Evolutionary conservation across 2,797 vertebrate species (phyloP).

Genomic region (Aulostomus chinensis): DNA sequence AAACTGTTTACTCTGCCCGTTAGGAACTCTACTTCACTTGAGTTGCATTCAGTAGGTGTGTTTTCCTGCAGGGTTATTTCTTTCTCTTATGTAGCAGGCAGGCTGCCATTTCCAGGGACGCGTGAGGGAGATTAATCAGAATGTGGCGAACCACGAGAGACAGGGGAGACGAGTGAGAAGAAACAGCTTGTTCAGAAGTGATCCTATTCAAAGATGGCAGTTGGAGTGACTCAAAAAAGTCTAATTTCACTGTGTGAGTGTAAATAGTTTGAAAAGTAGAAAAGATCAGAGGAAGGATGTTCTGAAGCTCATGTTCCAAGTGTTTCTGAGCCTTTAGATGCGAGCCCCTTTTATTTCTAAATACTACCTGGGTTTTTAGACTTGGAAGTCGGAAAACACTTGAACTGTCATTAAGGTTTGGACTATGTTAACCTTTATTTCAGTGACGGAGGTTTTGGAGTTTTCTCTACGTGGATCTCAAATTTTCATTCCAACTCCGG

Average conservation of each 20-base stretch:
- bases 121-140: conserved; percentile 39
- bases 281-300: conserved; percentile 31
- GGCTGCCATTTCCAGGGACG: conserved; percentile 20
- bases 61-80: conserved; percentile 37
- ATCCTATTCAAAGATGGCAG: conserved; percentile 32
- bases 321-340: too few species aligned
- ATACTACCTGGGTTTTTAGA: too few species aligned
- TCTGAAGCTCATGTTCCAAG: neutral
- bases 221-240: conserved; percentile 19
- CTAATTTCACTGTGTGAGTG: conserved; percentile 7
- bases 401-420: too few species aligned
- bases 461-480: too few species aligned
- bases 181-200: conserved; percentile 24
- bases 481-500: too few species aligned
- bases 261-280: conserved; percentile 12
- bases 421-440: too few species aligned
- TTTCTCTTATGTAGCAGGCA: conserved; percentile 15
- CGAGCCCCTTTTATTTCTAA: too few species aligned
- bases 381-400: too few species aligned
- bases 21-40: too few species aligned
- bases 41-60: conserved; percentile 34
- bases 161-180: neutral
- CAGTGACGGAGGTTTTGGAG: too few species aligned
- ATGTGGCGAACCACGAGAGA: conserved; percentile 8
- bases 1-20: too few species aligned